Percentiles rank a stretch among this genome's conserved stretches.
Evolutionary conservation across 2,888 invertebrate species (phyloP).

Genomic region (Agrotis exclamationis): DNA sequence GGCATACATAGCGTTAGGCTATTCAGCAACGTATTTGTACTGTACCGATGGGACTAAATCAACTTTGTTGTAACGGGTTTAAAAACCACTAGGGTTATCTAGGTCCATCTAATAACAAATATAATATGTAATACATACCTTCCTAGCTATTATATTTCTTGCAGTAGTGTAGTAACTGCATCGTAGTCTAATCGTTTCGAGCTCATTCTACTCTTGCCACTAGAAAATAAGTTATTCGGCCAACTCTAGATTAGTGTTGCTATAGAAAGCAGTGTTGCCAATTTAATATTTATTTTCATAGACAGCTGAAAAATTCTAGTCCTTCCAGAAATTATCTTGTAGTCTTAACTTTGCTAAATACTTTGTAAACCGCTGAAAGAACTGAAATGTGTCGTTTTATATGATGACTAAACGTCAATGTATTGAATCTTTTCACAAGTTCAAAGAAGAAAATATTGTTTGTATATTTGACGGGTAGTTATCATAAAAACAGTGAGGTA

Average conservation of each 20-base stretch:
- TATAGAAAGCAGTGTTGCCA: conserved; percentile 57
- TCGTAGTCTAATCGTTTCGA: conserved; percentile 65
- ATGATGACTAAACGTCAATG: neutral
- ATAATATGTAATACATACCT: conserved; percentile 46
- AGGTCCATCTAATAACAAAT: conserved; percentile 35
- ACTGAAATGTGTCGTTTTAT: conserved; percentile 14
- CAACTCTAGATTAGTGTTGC: conserved; percentile 62
- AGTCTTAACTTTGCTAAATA: conserved; percentile 28
- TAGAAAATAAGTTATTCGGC: conserved; percentile 67
- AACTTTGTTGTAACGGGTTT: conserved; percentile 31
- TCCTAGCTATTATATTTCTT: conserved; percentile 46
- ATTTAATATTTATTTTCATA: conserved; percentile 53
- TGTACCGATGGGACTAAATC: conserved; percentile 12
- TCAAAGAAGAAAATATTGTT: neutral
- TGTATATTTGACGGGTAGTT: conserved; percentile 2
- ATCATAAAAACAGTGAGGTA: conserved; percentile 1
- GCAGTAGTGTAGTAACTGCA: conserved; percentile 60
- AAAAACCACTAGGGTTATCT: conserved; percentile 35
- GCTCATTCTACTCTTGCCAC: conserved; percentile 81
- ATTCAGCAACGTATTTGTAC: neutral
- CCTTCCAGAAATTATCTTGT: conserved; percentile 56
- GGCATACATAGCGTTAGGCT: accelerated
- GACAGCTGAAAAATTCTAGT: conserved; percentile 53
- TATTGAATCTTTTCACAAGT: neutral
- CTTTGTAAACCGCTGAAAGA: conserved; percentile 16